Evolutionary conservation across 2,113 vertebrate genomes (phyloP).

Genomic region (Eleginops maclovinus): DNA sequence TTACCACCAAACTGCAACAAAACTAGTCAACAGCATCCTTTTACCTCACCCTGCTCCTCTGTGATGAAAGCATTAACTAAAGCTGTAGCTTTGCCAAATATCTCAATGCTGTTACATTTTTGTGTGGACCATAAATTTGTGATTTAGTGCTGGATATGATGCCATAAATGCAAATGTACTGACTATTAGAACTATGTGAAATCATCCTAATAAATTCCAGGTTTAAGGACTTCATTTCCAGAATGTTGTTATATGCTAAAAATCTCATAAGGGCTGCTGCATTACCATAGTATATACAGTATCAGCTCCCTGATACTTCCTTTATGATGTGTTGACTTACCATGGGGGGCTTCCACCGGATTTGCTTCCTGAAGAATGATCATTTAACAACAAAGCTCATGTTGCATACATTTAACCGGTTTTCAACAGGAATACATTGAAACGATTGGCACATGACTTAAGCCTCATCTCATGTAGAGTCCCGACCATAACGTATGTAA

Average conservation of each 20-base stretch:
- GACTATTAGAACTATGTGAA: slow-evolving; percentile 10
- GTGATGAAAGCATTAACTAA: background rate
- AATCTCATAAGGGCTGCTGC: background rate
- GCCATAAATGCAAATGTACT: slow-evolving; percentile 3
- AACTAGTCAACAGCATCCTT: background rate
- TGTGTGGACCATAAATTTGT: slow-evolving; percentile 9
- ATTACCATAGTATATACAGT: background rate
- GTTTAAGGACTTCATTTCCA: background rate
- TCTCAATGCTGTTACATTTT: slow-evolving; percentile 9
- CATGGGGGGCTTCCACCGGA: background rate
- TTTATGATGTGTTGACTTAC: background rate
- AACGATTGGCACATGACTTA: too few relatives aligned
- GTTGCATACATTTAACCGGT: background rate
- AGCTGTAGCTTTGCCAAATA: slow-evolving; percentile 7
- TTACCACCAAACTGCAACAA: background rate
- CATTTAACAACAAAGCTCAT: background rate
- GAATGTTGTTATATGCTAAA: background rate
- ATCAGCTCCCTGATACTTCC: background rate
- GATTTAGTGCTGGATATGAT: slow-evolving; percentile 28
- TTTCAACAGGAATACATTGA: background rate
- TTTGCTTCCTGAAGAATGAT: background rate
- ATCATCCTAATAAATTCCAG: slow-evolving; percentile 31
- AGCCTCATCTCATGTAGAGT: too few relatives aligned
- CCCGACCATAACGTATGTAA: too few relatives aligned
- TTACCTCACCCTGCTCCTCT: background rate